Evolutionary conservation across 2,113 vertebrate species (phyloP).

Genomic region (Cnemophilus loriae): DNA sequence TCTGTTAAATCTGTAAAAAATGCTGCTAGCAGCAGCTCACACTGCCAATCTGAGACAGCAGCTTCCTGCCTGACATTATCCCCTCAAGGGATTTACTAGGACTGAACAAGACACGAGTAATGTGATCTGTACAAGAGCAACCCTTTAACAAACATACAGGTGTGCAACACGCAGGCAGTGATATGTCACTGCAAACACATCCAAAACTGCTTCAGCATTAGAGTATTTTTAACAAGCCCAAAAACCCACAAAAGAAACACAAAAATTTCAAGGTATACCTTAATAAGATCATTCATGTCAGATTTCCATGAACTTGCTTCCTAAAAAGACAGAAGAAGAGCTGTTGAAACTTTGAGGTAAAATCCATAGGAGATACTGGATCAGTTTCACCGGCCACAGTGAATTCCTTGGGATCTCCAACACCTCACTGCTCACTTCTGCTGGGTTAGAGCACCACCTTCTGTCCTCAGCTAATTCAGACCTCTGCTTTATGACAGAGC

Average conservation of each 20-base stretch:
- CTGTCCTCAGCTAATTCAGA: background rate
- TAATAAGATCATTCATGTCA: background rate
- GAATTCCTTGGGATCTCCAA: background rate
- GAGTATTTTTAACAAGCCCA: background rate
- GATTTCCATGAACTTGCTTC: constrained; percentile 51
- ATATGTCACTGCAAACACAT: background rate
- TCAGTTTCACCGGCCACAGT: background rate
- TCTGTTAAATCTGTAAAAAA: background rate
- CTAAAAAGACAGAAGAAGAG: constrained; percentile 26
- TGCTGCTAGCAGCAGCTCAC: background rate
- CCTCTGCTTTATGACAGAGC: background rate
- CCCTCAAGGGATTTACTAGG: background rate
- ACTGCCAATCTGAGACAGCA: background rate
- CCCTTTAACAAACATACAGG: background rate
- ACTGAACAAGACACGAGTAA: background rate
- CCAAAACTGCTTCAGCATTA: background rate
- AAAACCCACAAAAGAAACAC: background rate
- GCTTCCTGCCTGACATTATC: background rate
- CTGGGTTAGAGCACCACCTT: constrained; percentile 33
- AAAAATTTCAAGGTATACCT: constrained; percentile 8
- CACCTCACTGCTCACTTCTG: background rate
- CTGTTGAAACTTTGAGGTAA: background rate
- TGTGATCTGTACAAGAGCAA: background rate
- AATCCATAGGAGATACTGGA: background rate
- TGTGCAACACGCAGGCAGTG: background rate